Base-by-base conservation (phyloP, 2,113 vertebrate genomes). In the Ascaphus truei region DNA sequence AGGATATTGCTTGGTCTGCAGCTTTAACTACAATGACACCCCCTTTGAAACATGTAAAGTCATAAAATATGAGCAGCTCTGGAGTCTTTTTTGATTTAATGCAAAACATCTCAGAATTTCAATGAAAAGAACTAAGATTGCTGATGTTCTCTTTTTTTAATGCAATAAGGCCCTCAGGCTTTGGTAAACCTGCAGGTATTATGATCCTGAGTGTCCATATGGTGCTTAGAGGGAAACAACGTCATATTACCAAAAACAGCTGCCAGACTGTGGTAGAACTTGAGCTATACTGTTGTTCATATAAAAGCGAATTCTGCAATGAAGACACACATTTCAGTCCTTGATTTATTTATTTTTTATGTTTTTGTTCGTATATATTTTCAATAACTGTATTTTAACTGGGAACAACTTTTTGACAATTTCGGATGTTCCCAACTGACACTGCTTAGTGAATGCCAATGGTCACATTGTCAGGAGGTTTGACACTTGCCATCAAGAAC, bases 201-300 rank as follows among this genome's bases (percentile, higher is more conserved):
- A 41, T 29, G 45, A 62, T 62, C 59, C 59, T 29, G 31, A 47
- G 59, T 30, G 59, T 62, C 59, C 59, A 62, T 62, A 47, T 62
- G 59, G 39, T 7, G 27, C 59, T 31, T 62, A 30, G 27, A 62
- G 27, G 59, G 48, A 62, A 62, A 62, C 48, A 47, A 15, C 59
- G 39, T 62, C 59, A 62, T 47, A 47, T 62, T 33, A 9, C 27
- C 59, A 62, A 41, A 62, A 62, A 62, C 59, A 62, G 59, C 59
- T 62, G 59, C 48, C 59, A 62, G 45, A 30, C 39, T 62, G 41
- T 47, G 31, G 59, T 31, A 62, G 59, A 62, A 62, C 41, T 62
- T 62, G 41, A 62, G 39, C 48, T 62, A n/a, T n/a, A n/a, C n/a
- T n/a, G n/a, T n/a, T 39, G 59, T 18, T 31, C 41, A n/a, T 30